Base-by-base conservation (phyloP, 2,113 vertebrate species). In the Lathamus discolor region DNA sequence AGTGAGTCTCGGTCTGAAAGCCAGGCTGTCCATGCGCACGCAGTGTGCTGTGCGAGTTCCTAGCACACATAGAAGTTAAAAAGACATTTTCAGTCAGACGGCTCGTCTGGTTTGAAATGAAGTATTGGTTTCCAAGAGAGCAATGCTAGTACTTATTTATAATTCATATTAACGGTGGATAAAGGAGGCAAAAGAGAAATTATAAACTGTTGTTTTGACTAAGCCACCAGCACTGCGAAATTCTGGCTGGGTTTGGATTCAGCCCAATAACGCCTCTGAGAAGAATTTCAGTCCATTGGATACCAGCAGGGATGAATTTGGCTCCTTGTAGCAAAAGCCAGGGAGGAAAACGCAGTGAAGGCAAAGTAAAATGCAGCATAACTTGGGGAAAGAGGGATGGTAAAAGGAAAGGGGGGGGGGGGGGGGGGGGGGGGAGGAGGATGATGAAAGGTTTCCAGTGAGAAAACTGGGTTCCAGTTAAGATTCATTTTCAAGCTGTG, bases 241-340 rank as follows among this genome's bases (percentile, higher is more conserved):
- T 92, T 64, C 92, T 95, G 92, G 16, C 67, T 75, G 77, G 17
- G 13, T 66, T 87, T 96, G 92, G 94, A 94, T 92, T 69, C 73
- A 87, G 62, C 68, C 61, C 88, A 82, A 7, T 80, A 92, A 81
- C 1, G n/a, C 78, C 93, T 92, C 27, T 18, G 95, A 87, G 93
- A 61, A 92, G 91, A 62, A 88, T 83, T 96, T 96, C 93, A 94
- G 86, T 55, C 82, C 48, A 11, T 48, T 95, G 93, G 78, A 93
- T 92, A 92, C 41, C 91, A 96, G 85, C 77, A 84, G 90, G 92
- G 61, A 90, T 90, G 84, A 88, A 94, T 95, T 59, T 92, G 86
- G 81, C 86, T 92, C 35, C 68, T 79, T n/a, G 25, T 59, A 82
- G 76, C 29, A 39, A 68, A 94, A 95, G 62, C 62, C 87, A 44